These are phyloP conservation scores for Cataglyphis rosenhaueri DNA, from an alignment of 2,888 invertebrate genomes.

Conservation along the genomic window DNA sequence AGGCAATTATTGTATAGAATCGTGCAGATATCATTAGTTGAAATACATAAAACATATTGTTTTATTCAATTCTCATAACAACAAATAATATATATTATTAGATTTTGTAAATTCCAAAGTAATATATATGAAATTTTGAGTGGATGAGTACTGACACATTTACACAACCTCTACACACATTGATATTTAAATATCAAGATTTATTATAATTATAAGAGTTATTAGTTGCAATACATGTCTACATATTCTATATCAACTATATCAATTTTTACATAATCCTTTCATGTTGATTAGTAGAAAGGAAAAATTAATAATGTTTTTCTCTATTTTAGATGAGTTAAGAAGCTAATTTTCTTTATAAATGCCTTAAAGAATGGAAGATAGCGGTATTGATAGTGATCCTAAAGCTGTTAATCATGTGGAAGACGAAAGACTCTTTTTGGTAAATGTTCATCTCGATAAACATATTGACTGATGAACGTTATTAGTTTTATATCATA, in stretches of 20 bases:
- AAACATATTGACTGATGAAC: not conserved
- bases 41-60: slow-evolving; percentile 14
- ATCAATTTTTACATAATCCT: not conserved
- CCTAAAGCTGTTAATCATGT: slow-evolving; percentile 82
- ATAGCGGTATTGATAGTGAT: slow-evolving; percentile 86
- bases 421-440: slow-evolving; percentile 83
- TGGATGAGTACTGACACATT: not conserved
- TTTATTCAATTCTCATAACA: slow-evolving; percentile 2
- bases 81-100: not conserved
- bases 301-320: slow-evolving; percentile 11
- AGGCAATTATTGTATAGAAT: slow-evolving; percentile 62
- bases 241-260: not conserved
- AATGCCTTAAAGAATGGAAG: slow-evolving; percentile 81
- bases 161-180: slow-evolving; percentile 2
- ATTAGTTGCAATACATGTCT: not conserved
- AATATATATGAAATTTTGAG: not conserved
- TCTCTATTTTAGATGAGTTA: slow-evolving; percentile 63
- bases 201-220: slow-evolving; percentile 3
- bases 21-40: slow-evolving; percentile 62
- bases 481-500: not conserved
- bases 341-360: slow-evolving; percentile 46
- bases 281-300: not conserved
- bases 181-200: not conserved
- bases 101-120: not conserved
- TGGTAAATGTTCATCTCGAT: slow-evolving; percentile 73